Evolutionary conservation across 2,888 invertebrate species (phyloP), one percentile per base, ranked within the genome.

Genomic region (Dryococelus australis): DNA sequence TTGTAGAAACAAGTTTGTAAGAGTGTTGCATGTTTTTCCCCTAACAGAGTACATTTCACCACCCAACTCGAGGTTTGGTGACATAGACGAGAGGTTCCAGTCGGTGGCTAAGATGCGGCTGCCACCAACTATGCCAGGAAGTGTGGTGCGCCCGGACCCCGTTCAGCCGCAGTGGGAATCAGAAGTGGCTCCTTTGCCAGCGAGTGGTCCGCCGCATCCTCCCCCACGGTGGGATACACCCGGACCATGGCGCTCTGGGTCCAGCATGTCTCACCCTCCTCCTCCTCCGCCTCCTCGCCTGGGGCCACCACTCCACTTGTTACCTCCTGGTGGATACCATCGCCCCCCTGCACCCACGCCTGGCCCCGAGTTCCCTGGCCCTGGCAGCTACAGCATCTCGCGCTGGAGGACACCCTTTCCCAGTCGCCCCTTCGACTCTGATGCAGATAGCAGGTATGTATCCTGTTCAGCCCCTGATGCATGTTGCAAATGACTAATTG

Each of bases 51-150:
- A 16, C 28, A 51, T 27, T n/a, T 26, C 86, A 2, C 35, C 83
- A 12, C 24, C 83, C 8, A 86, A 79, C 43, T 81, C 85, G 9
- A 87, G 86, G 26, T 94, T 92, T 88, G 93, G 93, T 1, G 94
- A 94, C 89, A 94, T 94, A 83, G 94, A 94, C 89, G 94, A 94
- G 89, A 92, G 94, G 89, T 91, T 93, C 10, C 92, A 92, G 0
- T 93, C 93, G 0, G 20, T 80, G 13, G 83, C 47, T n/a, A 86
- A 86, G n/a, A 78, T 47, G n/a, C 26, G 84, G 51, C 53, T 85
- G 47, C 86, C 86, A 26, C 35, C 43, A n/a, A 5, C 80, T 0
- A 8, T 2, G 20, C 10, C 80, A 78, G 27, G 51, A 13, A 35
- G 81, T 8, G 2, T 78, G 12, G 86, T 84, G 24, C 65, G 79